Evolutionary conservation across 2,888 invertebrate genomes (phyloP), one percentile per base, ranked within the genome.

Genomic region (Cyaniris semiargus): DNA sequence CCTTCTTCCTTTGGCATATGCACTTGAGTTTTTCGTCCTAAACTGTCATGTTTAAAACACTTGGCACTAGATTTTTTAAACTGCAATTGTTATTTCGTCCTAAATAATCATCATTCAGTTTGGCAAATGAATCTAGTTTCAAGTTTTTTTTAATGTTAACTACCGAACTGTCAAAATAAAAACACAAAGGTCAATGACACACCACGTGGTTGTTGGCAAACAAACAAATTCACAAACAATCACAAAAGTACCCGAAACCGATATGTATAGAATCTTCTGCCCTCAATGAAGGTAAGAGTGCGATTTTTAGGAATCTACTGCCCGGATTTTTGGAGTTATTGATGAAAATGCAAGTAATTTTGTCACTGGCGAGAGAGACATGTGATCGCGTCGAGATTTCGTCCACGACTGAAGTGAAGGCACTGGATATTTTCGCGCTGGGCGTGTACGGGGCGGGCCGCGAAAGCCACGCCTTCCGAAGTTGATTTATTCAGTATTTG

Each of bases 121-220:
- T 18, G 53, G 53, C 18, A 53, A 18, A 53, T 18, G 5, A 53
- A 18, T 15, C 53, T 18, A 44, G 10, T 13, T 44, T 44, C 10
- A 13, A 10, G 18, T 53, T 53, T 53, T 18, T 48, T 53, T 48
- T 48, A n/a, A n/a, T 18, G 4, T 48, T 15, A 3, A 15, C 38
- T 38, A 38, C 38, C 53, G 53, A 53, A 10, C 74, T 74, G 74
- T 75, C 27, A 74, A 44, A 71, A 78, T 31, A 34, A 53, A 74
- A 75, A 78, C 78, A 79, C 77, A 74, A 76, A 66, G 76, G 78
- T 79, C 81, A 81, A 82, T 82, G 80, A 80, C 72, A 75, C 70
- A 85, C 80, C 86, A 84, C 85, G 85, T 86, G 84, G 58, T 81
- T 88, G 85, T 88, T 88, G 83, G 84, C 84, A 83, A 87, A 87